Conservation (phyloP, 2,113 vertebrate species). For the Cebus imitator region DNA sequence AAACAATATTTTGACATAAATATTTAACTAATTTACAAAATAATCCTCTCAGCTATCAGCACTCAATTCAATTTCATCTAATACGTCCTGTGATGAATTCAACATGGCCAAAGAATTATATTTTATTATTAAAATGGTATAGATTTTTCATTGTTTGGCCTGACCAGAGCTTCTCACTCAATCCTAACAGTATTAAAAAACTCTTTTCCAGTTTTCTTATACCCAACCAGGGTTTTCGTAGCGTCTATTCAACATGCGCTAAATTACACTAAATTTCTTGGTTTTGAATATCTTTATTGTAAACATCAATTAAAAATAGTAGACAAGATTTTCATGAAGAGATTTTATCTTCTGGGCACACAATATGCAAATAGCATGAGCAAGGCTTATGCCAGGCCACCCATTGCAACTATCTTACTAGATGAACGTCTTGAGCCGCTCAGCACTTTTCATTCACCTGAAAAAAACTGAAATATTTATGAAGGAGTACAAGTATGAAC, state of each 20-base stretch:
- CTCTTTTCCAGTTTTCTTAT: background rate
- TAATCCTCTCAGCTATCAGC: background rate
- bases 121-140: background rate
- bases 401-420: background rate
- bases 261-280: background rate
- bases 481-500: background rate
- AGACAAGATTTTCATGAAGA: background rate
- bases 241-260: background rate
- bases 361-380: background rate
- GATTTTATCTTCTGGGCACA: background rate
- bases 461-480: background rate
- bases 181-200: background rate
- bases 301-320: background rate
- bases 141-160: background rate
- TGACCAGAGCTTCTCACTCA: background rate
- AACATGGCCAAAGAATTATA: background rate
- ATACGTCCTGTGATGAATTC: background rate
- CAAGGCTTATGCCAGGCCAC: background rate
- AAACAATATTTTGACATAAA: background rate
- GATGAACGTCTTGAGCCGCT: background rate
- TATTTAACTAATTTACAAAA: background rate
- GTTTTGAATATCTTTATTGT: conserved; percentile 1
- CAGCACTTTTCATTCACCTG: background rate
- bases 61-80: background rate
- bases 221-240: background rate